Base-by-base conservation (phyloP, 2,888 invertebrate species). In the Pterostichus madidus region DNA sequence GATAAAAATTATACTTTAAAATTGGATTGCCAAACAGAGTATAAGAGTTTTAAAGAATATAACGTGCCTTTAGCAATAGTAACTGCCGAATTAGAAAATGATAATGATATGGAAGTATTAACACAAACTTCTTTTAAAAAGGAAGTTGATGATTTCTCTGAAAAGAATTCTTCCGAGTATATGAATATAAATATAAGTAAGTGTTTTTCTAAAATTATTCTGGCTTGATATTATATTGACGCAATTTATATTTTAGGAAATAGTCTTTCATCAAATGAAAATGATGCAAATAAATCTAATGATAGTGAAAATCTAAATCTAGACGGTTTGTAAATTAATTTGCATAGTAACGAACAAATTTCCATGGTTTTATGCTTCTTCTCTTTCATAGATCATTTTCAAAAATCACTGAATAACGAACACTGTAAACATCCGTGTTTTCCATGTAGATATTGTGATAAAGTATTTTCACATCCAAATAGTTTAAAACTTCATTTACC, bases 401-500 rank as follows among this genome's bases (percentile, higher is more conserved):
- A 39, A 68, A 71, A 44, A 49, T 24, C 46, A 2, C 5, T 59
- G 53, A 59, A 59, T 10, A 49, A 49, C 15, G 24, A 46, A 17
- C n/a, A 24, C n/a, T 49, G 11, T 49, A 73, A 73, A 73, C 49
- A 73, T 11, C 13, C 8, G 31, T 15, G 39, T 39, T 68, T 17
- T 73, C 73, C 73, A 5, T 73, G 73, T 49, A 15, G 49, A 46
- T 73, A 17, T 49, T 91, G 91, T 87, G 89, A 89, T 88, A 90
- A 90, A 88, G 89, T 89, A 82, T 91, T 91, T 88, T 90, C 90
- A 88, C 90, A 91, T 87, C 90, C 90, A 86, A 89, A 91, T 87
- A 91, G 91, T 87, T 89, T 91, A 88, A 90, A 90, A 87, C 91
- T 91, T 86, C 91, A 91, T 88, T 90, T 91, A 89, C 91, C 91